phyloP scores from a whole-genome alignment of 1,140 invertebrate genomes.

The Drosophila ambigua region DNA sequence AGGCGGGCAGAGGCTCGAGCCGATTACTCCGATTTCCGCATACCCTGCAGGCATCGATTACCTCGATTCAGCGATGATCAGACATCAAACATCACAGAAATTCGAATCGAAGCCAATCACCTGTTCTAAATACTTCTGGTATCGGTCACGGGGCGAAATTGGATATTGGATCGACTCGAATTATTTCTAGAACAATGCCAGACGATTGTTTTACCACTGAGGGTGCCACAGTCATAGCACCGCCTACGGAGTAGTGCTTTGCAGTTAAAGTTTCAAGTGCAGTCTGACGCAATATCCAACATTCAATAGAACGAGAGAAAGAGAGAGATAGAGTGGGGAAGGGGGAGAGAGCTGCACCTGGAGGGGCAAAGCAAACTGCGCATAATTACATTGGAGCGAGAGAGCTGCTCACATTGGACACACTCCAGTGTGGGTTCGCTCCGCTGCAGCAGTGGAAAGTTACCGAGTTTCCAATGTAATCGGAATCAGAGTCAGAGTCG shows the following conservation, averaged over 20 bases:
- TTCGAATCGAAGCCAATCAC: no score
- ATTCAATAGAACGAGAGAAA: background rate
- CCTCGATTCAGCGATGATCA: no score
- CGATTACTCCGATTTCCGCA: no score
- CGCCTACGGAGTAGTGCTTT: background rate
- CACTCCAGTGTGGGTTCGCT: background rate
- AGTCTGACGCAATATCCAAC: conserved; percentile 30
- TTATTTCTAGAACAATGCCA: conserved; percentile 30
- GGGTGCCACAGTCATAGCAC: conserved; percentile 4
- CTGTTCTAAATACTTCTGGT: conserved; percentile 19
- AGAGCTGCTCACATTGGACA: conserved; percentile 20
- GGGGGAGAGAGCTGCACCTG: background rate
- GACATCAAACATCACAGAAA: no score
- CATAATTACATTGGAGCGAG: background rate
- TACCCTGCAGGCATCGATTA: no score
- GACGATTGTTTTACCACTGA: conserved; percentile 13
- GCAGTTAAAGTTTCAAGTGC: conserved; percentile 39
- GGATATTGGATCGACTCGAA: background rate
- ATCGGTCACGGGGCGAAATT: conserved; percentile 8
- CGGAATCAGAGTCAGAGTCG: background rate
- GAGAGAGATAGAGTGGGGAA: background rate
- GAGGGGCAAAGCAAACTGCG: background rate
- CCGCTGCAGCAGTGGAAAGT: conserved; percentile 37
- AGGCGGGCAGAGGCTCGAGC: no score
- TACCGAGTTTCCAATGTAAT: conserved; percentile 32